Conservation (phyloP, 2,113 vertebrate genomes). For the Menidia beryllina region DNA sequence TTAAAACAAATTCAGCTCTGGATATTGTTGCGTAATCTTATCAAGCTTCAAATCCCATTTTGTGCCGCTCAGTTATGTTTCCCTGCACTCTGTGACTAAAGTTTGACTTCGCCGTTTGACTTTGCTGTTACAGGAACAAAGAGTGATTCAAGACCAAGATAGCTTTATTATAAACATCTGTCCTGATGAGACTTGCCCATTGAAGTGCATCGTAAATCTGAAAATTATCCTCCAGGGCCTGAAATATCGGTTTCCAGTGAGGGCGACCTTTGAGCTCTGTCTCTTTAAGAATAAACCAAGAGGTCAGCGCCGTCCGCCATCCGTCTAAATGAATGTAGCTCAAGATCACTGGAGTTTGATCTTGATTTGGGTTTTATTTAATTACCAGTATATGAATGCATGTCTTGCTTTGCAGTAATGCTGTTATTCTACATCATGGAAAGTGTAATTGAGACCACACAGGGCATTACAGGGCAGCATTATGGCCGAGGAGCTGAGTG, state of each 20-base stretch:
- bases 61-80: slow-evolving; percentile 1
- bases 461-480: slow-evolving; percentile 72
- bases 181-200: not conserved
- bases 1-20: not conserved
- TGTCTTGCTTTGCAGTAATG: slow-evolving; percentile 76
- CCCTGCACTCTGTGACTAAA: not conserved
- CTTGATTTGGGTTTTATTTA: slow-evolving; percentile 77
- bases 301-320: slow-evolving; percentile 47
- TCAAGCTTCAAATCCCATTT: not conserved
- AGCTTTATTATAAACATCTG: not conserved
- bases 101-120: not conserved
- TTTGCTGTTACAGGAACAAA: not conserved
- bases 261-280: slow-evolving; percentile 59
- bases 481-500: slow-evolving; percentile 64
- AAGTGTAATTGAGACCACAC: slow-evolving; percentile 77
- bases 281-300: slow-evolving; percentile 63
- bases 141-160: slow-evolving; percentile 3
- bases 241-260: slow-evolving; percentile 39
- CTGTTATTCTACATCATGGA: slow-evolving; percentile 80
- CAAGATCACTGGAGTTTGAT: slow-evolving; percentile 63
- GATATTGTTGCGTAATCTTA: not conserved
- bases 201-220: slow-evolving; percentile 6
- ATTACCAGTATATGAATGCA: slow-evolving; percentile 80
- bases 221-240: not conserved
- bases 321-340: slow-evolving; percentile 66